A percentile compares a stretch with the other conserved stretches of the same genome.
Conservation (phyloP, 2,113 vertebrate species). For the Speoplatyrhinus poulsoni region DNA sequence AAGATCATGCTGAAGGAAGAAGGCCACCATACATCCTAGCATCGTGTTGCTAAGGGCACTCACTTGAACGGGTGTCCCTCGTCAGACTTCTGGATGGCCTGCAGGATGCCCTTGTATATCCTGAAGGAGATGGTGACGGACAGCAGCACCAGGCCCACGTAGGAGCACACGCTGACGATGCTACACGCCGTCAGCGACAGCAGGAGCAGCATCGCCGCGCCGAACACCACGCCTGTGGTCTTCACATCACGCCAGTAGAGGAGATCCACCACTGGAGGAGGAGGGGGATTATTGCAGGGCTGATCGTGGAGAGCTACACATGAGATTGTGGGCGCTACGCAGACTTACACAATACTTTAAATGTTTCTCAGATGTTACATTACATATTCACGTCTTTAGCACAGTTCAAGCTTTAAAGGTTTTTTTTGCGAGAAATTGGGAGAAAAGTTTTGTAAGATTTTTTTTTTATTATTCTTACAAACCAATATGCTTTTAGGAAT, state of each 20-base stretch:
- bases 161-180: conserved; percentile 93
- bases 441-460: too few species aligned
- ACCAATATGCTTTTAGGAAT: too few species aligned
- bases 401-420: too few species aligned
- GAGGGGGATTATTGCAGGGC: background rate
- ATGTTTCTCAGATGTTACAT: too few species aligned
- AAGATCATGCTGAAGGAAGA: too few species aligned
- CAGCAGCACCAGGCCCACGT: conserved; percentile 91
- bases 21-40: too few species aligned
- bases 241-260: conserved; percentile 97
- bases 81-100: conserved; percentile 96
- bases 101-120: conserved; percentile 97
- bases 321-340: too few species aligned
- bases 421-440: too few species aligned
- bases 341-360: too few species aligned
- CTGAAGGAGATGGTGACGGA: conserved; percentile 96
- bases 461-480: too few species aligned
- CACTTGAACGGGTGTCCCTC: conserved; percentile 97
- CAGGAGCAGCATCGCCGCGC: conserved; percentile 89
- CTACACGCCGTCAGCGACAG: conserved; percentile 94
- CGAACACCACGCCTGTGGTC: conserved; percentile 93
- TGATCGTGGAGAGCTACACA: background rate
- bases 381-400: too few species aligned
- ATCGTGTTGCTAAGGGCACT: conserved; percentile 50
- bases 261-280: conserved; percentile 89